Percentiles rank a stretch among this genome's conserved stretches.
Evolutionary conservation across 92 coral and sea anemone species (phyloP).

Genomic region (Montipora capitata): DNA sequence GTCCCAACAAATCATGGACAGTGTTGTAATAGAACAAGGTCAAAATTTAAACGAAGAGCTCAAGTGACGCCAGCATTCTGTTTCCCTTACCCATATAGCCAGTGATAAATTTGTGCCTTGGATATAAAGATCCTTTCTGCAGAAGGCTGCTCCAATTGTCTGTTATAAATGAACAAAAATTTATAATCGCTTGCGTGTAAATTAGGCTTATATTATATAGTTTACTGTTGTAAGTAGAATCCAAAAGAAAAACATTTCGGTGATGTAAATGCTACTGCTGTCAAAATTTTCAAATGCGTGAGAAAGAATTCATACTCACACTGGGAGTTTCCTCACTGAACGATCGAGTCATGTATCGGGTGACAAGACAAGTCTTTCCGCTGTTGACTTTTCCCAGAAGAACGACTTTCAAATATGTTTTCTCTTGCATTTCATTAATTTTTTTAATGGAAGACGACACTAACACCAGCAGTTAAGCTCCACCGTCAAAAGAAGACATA

Average conservation of each 20-base stretch:
- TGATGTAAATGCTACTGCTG: not conserved
- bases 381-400: slow-evolving; percentile 99
- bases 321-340: slow-evolving; percentile 99
- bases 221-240: too few relatives aligned
- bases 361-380: slow-evolving; percentile 98
- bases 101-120: slow-evolving; percentile 93
- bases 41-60: too few relatives aligned
- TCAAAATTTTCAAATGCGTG: not conserved
- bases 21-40: too few relatives aligned
- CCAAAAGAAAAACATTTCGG: too few relatives aligned
- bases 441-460: not conserved
- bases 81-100: slow-evolving; percentile 93
- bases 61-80: too few relatives aligned
- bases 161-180: slow-evolving; percentile 19
- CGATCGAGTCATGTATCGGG: slow-evolving; percentile 95
- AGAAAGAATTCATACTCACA: slow-evolving; percentile 30
- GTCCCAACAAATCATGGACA: too few relatives aligned
- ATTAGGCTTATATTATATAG: too few relatives aligned
- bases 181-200: not conserved
- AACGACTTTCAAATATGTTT: slow-evolving; percentile 97
- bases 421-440: slow-evolving; percentile 93
- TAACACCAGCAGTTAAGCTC: not conserved
- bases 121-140: slow-evolving; percentile 94
- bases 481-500: not conserved
- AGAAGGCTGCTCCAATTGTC: slow-evolving; percentile 99